Evolutionary conservation across 2,797 vertebrate genomes (phyloP), one percentile per base, ranked within the genome.

Genomic region (Australoheros facetus): DNA sequence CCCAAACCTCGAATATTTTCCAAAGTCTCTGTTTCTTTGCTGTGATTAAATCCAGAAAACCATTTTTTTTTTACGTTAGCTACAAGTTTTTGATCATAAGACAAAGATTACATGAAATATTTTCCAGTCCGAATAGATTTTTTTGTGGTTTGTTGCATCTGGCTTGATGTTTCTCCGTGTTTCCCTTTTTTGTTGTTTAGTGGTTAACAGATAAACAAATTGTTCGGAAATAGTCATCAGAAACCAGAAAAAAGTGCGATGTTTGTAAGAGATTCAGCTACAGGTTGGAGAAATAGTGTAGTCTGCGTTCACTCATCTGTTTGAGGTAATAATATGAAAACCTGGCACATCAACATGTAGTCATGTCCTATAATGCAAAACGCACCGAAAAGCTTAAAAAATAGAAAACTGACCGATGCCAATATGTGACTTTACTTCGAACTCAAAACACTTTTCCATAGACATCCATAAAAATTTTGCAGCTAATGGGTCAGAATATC

Each of bases 1-100:
- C 30, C 23, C 32, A 76, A 73, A 34, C 19, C 51, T 13, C 7
- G 1, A 21, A 69, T 64, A 14, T 45, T 73, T 57, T 34, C 21
- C n/a, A 28, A 4, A 14, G 23, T 75, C 21, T 71, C 23, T 57
- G 28, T 64, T 56, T 39, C 8, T 7, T 54, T 71, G 34, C 9
- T 73, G 14, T 73, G 37, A 71, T 82, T 59, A 57, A 34, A 77
- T 53, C 37, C 77, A 57, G 45, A 56, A 72, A 69, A 10, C 9
- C 0, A 1, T 54, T 73, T 55, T 57, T 21, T 26, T 26, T 26
- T 30, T 30, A 51, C 8, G 11, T 51, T 13, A 59, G 26, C 3
- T 60, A 21, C 57, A 51, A 56, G 12, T 53, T 26, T 11, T 17
- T 16, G 28, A 1, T 19, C 4, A 42, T n/a, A 26, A 28, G 21